Evolutionary conservation across 2,888 invertebrate genomes (phyloP), one percentile per base, ranked within the genome.

Genomic region (Vannuccia rotundouncinata): DNA sequence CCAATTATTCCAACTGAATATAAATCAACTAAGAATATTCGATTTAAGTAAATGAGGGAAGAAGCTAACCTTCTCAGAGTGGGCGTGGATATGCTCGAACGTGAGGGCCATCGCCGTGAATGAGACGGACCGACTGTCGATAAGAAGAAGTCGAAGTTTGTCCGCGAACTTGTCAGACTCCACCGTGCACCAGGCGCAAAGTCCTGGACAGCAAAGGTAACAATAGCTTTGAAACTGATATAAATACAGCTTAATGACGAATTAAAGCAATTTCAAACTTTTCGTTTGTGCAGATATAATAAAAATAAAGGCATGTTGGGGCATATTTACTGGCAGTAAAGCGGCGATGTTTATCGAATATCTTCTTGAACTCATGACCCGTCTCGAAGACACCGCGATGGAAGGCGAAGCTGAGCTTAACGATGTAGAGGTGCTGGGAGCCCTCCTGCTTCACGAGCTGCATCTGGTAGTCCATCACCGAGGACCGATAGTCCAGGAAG

Each of bases 401-500:
- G 29, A 73, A 79, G 25, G 30, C 74, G 2, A 79, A 75, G 30
- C 74, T 74, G 2, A 80, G 66, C 0, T 66, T 59, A 10, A 30
- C 45, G 27, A 79, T 79, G 79, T 80, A 80, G 59, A 80, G 59
- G 0, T 29, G 60, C 29, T 80, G 80, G 5, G 80, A 80, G 59
- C 79, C 80, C 31, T 80, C 80, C 29, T 60, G 81, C 31, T 45
- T 59, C 45, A 80, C 80, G 10, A 45, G 66, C 59, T 80, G 25
- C 28, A 80, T 59, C 30, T 60, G 80, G 27, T 92, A 91, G 86
- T 92, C 92, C 22, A 93, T 89, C 79, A 93, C 92, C 82, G 92
- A 92, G 84, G 92, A 92, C 85, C 93, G 92, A 80, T 93, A 90
- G 84, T 92, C 91, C 78, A 93, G 88, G 87, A 93, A 93, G 82